phyloP scores from a whole-genome alignment of 2,888 invertebrate genomes.

The Phaonia tiefii region DNA sequence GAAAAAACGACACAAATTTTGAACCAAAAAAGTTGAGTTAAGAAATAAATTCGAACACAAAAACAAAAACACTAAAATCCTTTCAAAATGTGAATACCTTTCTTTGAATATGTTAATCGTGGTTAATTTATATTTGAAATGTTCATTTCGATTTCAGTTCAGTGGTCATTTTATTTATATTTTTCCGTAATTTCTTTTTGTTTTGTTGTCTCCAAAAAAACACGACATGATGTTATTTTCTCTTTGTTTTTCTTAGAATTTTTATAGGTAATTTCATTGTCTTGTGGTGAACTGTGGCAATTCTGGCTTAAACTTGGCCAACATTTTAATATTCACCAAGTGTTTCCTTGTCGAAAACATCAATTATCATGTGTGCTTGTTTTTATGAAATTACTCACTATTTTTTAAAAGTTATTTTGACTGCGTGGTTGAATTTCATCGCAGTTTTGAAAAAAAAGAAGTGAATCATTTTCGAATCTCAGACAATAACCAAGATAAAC shows the following conservation, averaged over 20 bases:
- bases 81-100: slow-evolving; percentile 23
- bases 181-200: not conserved
- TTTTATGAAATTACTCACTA: slow-evolving; percentile 36
- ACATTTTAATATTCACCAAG: slow-evolving; percentile 49
- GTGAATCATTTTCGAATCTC: slow-evolving; percentile 32
- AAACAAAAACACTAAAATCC: slow-evolving; percentile 19
- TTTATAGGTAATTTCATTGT: slow-evolving; percentile 40
- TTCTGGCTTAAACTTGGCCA: not conserved
- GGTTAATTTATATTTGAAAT: slow-evolving; percentile 5
- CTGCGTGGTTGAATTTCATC: slow-evolving; percentile 24
- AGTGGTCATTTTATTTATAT: not conserved
- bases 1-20: too few species aligned
- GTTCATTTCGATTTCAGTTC: slow-evolving; percentile 20
- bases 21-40: too few species aligned
- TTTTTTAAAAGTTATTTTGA: slow-evolving; percentile 5
- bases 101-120: slow-evolving; percentile 1
- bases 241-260: slow-evolving; percentile 49
- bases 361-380: slow-evolving; percentile 12
- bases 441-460: too few species aligned
- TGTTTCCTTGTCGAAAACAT: slow-evolving; percentile 40
- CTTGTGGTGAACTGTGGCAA: not conserved
- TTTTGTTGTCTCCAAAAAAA: slow-evolving; percentile 4
- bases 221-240: slow-evolving; percentile 41
- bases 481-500: too few species aligned
- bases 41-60: slow-evolving; percentile 3